Base-by-base conservation (phyloP, 2,113 vertebrate genomes). In the Syrmaticus mikado region DNA sequence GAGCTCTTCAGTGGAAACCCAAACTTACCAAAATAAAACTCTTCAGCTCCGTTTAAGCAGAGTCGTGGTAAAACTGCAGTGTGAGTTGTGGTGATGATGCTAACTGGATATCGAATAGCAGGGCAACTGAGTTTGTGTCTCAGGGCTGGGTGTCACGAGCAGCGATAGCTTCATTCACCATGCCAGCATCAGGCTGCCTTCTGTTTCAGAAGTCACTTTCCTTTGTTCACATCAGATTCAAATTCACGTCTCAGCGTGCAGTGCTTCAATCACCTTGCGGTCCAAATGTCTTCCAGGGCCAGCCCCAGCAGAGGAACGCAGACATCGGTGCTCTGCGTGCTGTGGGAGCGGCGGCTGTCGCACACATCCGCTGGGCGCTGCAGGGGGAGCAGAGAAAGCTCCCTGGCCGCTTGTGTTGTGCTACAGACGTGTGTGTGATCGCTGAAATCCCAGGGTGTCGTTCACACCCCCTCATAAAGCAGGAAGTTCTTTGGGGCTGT, bases 311-410 rank as follows among this genome's bases (percentile, higher is more conserved):
- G 53, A 70, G 28, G 45, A 64, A 16, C 41, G 20, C 40, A 65
- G n/a, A 34, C 50, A 32, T 45, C 1, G 3, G 8, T 9, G 5
- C 30, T 13, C 7, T 41, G 20, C 43, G 22, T 22, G 71, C 24
- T 25, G 6, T 17, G 6, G 13, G 38, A 57, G 58, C 58, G 46
- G 67, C 10, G 41, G 10, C 40, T 24, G 36, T 1, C 41, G 5
- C 71, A 13, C 0, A 0, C 18, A 34, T 32, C 41, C 68, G 36
- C 61, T 64, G 82, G 50, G 10, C 1, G 0, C 24, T 12, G 24
- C 61, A 40, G 21, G 55, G 62, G 13, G 45, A 32, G 32, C 16
- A 21, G 30, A 15, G 28, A 38, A 11, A 6, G 24, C 20, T 45
- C 17, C 43, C 61, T 25, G 18, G 4, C 38, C 64, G 1, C 11